Percentiles rank a stretch among this genome's conserved stretches.
These are phyloP conservation scores for Spatula clypeata DNA, from an alignment of 2,797 vertebrate species.

Conservation along the genomic window DNA sequence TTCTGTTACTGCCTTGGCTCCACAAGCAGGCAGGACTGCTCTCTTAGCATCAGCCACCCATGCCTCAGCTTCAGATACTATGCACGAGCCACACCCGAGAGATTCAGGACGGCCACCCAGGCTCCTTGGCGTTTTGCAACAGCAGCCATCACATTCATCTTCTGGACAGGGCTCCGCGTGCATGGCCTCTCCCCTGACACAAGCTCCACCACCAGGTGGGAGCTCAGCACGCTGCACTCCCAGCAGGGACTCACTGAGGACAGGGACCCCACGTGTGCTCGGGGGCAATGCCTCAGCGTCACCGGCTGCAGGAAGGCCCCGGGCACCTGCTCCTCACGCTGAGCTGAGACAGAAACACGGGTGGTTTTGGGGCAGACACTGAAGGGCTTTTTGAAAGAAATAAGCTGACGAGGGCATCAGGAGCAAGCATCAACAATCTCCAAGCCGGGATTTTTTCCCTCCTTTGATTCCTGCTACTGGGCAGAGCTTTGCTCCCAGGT, in stretches of 20 bases:
- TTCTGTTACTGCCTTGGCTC: background rate
- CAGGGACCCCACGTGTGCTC: accelerated
- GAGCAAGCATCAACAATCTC: background rate
- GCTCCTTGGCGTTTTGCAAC: background rate
- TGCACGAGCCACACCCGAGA: background rate
- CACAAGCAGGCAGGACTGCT: background rate
- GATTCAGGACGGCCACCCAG: background rate
- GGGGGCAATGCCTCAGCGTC: background rate
- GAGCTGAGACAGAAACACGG: background rate
- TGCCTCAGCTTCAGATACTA: background rate
- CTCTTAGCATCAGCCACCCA: background rate
- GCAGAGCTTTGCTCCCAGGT: too few species aligned
- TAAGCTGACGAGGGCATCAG: background rate
- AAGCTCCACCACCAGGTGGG: background rate
- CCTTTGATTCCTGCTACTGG: too few species aligned
- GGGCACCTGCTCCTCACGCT: accelerated
- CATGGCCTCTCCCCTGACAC: background rate
- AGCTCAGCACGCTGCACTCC: background rate
- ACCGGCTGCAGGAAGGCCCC: accelerated
- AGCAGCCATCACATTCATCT: background rate
- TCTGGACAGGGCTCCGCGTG: background rate
- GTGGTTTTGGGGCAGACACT: accelerated
- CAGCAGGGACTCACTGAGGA: accelerated
- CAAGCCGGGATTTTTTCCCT: too few species aligned
- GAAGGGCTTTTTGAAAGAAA: background rate